phyloP scores from a whole-genome alignment of 2,797 vertebrate species.

The Alosa sapidissima region DNA sequence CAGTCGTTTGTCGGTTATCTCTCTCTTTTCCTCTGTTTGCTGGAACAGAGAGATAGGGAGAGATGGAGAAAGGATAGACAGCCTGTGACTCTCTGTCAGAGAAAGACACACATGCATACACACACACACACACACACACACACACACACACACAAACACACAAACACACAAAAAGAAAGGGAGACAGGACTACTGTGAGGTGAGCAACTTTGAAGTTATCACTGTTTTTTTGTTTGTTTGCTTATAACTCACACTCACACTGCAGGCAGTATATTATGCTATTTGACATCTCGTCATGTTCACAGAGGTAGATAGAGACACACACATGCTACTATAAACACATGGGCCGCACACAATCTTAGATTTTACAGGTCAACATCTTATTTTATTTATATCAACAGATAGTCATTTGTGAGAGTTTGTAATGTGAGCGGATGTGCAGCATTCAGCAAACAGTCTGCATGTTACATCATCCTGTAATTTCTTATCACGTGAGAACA shows the following conservation, averaged over 20 bases:
- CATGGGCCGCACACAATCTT: not conserved
- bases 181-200: too few species aligned
- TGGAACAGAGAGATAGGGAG: constrained; percentile 30
- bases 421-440: not conserved
- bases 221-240: too few species aligned
- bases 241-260: too few species aligned
- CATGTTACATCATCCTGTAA: constrained; percentile 1
- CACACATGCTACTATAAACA: not conserved
- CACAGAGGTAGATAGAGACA: not conserved
- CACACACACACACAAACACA: constrained; percentile 25
- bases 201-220: too few species aligned
- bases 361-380: not conserved
- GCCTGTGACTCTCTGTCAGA: constrained; percentile 22
- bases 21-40: too few species aligned
- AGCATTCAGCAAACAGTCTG: not conserved
- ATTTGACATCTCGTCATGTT: not conserved
- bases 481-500: not conserved
- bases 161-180: constrained; percentile 15
- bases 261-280: too few species aligned
- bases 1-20: too few species aligned
- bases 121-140: not conserved
- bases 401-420: not conserved
- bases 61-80: constrained; percentile 32
- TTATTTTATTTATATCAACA: not conserved
- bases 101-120: constrained; percentile 40